Conservation (phyloP, 2,888 invertebrate species). For the Hydroisotoma schaefferi region DNA sequence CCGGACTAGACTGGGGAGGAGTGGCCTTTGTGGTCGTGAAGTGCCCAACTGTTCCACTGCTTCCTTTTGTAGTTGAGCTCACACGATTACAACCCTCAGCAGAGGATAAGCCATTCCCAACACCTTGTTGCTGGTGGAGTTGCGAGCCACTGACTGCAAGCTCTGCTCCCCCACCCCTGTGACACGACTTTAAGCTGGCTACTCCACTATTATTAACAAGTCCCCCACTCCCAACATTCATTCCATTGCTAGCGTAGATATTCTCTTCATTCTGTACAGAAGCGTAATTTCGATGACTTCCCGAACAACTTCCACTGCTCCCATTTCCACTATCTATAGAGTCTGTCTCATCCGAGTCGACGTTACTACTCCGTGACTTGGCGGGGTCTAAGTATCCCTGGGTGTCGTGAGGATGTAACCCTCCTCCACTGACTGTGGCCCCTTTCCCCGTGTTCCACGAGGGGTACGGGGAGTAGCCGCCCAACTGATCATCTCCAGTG, state of each 20-base stretch:
- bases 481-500: constrained; percentile 21
- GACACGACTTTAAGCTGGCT: constrained; percentile 1
- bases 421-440: constrained; percentile 1
- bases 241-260: background rate
- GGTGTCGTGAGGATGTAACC: constrained; percentile 13
- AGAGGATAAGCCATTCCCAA: constrained; percentile 12
- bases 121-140: too few species aligned
- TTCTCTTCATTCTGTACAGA: constrained; percentile 6
- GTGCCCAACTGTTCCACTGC: background rate
- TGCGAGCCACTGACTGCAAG: background rate
- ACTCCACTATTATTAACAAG: constrained; percentile 7
- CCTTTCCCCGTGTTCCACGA: constrained; percentile 32
- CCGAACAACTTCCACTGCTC: constrained; percentile 40
- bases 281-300: constrained; percentile 11
- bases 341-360: constrained; percentile 45
- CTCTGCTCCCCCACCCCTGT: background rate
- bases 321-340: constrained; percentile 44
- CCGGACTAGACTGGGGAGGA: constrained; percentile 50
- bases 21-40: constrained; percentile 36
- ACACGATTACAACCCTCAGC: constrained; percentile 38
- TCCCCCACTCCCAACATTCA: background rate
- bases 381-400: constrained; percentile 28
- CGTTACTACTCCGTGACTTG: constrained; percentile 22
- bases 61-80: constrained; percentile 38
- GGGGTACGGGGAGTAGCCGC: constrained; percentile 15